phyloP scores from a whole-genome alignment of 2,113 vertebrate species.

The Ailurus styani region DNA sequence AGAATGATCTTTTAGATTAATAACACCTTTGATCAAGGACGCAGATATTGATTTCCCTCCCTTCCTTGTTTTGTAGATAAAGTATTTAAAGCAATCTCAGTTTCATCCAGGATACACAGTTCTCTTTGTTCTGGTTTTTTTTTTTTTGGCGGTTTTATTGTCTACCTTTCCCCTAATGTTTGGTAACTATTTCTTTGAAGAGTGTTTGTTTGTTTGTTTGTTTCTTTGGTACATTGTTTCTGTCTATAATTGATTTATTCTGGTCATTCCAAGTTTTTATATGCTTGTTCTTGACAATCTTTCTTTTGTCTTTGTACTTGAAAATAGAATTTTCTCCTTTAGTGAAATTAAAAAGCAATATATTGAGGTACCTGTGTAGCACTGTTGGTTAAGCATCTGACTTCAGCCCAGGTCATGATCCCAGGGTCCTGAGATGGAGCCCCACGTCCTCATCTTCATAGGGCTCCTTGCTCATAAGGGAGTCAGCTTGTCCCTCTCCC shows the following conservation, averaged over 20 bases:
- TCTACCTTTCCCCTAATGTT: background rate
- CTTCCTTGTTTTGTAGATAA: background rate
- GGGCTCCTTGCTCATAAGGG: background rate
- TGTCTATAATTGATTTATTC: background rate
- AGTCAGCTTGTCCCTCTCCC: background rate
- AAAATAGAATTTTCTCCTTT: background rate
- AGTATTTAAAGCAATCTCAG: background rate
- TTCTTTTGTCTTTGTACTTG: background rate
- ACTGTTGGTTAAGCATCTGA: background rate
- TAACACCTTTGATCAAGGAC: background rate
- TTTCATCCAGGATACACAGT: background rate
- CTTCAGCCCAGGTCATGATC: background rate
- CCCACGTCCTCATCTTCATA: background rate
- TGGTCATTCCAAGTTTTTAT: background rate
- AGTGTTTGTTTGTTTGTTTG: background rate
- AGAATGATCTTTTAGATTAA: background rate
- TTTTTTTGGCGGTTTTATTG: background rate
- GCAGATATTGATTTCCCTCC: background rate
- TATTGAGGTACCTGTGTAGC: background rate
- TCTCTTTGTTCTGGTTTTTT: background rate
- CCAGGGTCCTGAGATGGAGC: background rate
- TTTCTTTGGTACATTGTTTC: background rate
- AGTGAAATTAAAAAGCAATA: background rate
- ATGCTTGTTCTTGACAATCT: background rate
- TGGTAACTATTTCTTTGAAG: background rate